Evolutionary conservation across 2,797 vertebrate species (phyloP).

Genomic region (Staurois parvus): DNA sequence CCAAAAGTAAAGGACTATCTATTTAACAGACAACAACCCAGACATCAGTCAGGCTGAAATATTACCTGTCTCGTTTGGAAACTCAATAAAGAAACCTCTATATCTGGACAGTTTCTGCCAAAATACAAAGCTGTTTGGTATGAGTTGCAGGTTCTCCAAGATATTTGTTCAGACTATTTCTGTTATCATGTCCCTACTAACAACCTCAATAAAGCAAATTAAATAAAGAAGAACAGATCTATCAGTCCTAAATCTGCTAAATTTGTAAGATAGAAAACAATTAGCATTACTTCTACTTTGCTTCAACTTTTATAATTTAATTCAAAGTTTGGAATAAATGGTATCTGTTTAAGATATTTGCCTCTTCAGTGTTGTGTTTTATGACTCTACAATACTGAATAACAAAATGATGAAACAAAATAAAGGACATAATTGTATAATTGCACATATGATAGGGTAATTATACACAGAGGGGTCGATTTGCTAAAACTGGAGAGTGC

Average conservation of each 20-base stretch:
- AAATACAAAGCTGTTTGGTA: constrained; percentile 42
- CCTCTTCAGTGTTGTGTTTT: not conserved
- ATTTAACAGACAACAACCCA: not conserved
- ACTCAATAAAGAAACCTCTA: constrained; percentile 30
- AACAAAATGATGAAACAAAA: no score
- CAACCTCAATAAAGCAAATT: constrained; percentile 38
- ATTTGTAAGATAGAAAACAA: constrained; percentile 43
- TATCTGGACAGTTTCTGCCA: constrained; percentile 26
- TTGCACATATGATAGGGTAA: no score
- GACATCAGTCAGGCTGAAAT: constrained; percentile 17
- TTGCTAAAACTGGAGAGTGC: no score
- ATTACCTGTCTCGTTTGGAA: constrained; percentile 32
- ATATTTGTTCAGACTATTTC: constrained; percentile 53
- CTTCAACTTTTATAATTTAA: constrained; percentile 39
- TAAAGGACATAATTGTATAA: no score
- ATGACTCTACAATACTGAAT: no score
- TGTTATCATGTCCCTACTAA: constrained; percentile 46
- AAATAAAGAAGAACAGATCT: constrained; percentile 39
- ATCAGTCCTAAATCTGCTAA: constrained; percentile 31
- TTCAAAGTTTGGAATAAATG: constrained; percentile 22
- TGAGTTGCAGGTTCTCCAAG: constrained; percentile 15
- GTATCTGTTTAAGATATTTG: no score
- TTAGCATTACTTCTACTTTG: constrained; percentile 39
- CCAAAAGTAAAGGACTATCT: no score
- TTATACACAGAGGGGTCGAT: no score